These are phyloP conservation scores for Macrotrachela quadricornifera DNA, from an alignment of 1,140 invertebrate species.

Conservation along the genomic window DNA sequence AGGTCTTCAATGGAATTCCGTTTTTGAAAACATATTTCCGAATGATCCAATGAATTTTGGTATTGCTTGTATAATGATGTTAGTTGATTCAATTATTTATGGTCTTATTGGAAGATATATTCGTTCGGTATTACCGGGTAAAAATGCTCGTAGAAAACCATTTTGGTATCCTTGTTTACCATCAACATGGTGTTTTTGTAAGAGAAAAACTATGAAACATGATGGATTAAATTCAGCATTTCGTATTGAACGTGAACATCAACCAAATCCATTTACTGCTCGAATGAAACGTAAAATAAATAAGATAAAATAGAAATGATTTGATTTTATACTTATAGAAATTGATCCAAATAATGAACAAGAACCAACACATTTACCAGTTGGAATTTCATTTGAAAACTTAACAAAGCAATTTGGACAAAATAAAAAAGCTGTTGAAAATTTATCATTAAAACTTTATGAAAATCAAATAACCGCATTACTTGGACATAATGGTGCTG, in stretches of 20 bases:
- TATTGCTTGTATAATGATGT: slow-evolving; percentile 26
- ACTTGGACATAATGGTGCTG: slow-evolving; percentile 48
- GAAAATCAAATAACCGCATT: slow-evolving; percentile 31
- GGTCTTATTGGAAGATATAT: slow-evolving; percentile 30
- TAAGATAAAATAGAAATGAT: too few relatives aligned
- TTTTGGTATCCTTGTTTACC: too few relatives aligned
- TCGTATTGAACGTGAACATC: too few relatives aligned
- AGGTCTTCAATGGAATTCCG: slow-evolving; percentile 29
- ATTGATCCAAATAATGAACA: neutral
- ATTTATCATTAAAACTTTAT: slow-evolving; percentile 27
- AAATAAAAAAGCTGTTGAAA: slow-evolving; percentile 21
- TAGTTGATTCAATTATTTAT: slow-evolving; percentile 28
- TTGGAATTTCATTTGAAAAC: slow-evolving; percentile 16
- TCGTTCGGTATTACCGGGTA: slow-evolving; percentile 19
- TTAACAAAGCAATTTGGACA: slow-evolving; percentile 17
- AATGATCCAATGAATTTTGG: slow-evolving; percentile 25
- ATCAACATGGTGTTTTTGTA: too few relatives aligned
- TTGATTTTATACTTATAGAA: too few relatives aligned
- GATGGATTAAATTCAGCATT: too few relatives aligned
- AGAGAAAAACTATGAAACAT: too few relatives aligned
- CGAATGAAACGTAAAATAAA: too few relatives aligned
- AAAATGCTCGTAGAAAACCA: too few relatives aligned
- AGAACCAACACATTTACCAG: slow-evolving; percentile 9
- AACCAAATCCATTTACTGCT: too few relatives aligned
- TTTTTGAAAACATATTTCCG: slow-evolving; percentile 16